Conservation (phyloP, 2,113 vertebrate species). For the Clarias macrocephalus region DNA sequence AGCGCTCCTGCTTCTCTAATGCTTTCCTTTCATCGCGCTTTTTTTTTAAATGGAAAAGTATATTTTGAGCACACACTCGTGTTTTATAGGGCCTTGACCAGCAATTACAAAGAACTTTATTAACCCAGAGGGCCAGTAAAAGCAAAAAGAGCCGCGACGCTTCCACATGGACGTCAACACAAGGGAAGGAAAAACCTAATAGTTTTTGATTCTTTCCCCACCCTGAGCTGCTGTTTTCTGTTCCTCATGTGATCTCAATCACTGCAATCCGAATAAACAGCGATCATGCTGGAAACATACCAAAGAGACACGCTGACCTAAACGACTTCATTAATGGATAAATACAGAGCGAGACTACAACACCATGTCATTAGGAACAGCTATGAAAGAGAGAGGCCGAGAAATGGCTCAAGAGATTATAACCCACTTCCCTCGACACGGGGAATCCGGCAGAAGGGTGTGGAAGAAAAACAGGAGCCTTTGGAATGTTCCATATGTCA, state of each 20-base stretch:
- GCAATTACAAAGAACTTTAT: slow-evolving; percentile 46
- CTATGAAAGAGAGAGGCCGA: slow-evolving; percentile 34
- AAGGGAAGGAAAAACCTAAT: neutral
- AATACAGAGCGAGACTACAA: neutral
- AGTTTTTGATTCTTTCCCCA: slow-evolving; percentile 57
- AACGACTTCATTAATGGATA: slow-evolving; percentile 20
- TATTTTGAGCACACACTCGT: slow-evolving; percentile 2
- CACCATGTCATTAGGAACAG: slow-evolving; percentile 32
- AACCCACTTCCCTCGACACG: slow-evolving; percentile 8
- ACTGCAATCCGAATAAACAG: slow-evolving; percentile 54
- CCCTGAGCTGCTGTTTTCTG: slow-evolving; percentile 34
- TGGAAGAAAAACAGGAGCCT: slow-evolving; percentile 32
- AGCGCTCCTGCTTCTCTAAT: neutral
- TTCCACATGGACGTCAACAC: neutral
- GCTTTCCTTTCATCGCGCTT: slow-evolving; percentile 13
- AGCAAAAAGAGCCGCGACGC: neutral
- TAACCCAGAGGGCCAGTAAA: slow-evolving; percentile 33
- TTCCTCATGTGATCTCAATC: neutral
- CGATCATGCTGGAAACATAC: neutral
- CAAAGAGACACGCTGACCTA: slow-evolving; percentile 52
- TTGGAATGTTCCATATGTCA: slow-evolving; percentile 38
- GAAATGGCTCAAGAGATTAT: slow-evolving; percentile 25
- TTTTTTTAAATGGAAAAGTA: slow-evolving; percentile 29
- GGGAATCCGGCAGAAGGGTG: slow-evolving; percentile 35
- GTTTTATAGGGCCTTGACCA: slow-evolving; percentile 30